Percentiles rank a stretch among this genome's conserved stretches.
Conservation (phyloP, 2,113 vertebrate species). For the Plecotus auritus region DNA sequence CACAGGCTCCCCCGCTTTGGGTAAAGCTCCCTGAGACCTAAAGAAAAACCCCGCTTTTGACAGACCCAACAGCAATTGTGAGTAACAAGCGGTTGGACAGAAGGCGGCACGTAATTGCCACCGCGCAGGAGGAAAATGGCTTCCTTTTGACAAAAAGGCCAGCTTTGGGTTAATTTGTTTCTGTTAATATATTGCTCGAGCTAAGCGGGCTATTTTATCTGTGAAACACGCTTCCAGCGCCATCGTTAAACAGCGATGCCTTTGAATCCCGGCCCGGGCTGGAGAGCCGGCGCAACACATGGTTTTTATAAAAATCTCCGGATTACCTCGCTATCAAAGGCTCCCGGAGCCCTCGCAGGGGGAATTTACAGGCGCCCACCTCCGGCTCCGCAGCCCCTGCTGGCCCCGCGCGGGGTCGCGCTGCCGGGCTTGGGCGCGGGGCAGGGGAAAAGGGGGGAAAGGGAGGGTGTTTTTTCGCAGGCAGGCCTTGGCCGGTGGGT, state of each 20-base stretch:
- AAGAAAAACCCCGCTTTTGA: slow-evolving; percentile 74
- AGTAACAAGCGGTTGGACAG: slow-evolving; percentile 79
- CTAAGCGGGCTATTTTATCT: slow-evolving; percentile 82
- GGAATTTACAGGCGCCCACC: slow-evolving; percentile 82
- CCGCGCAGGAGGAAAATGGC: slow-evolving; percentile 79
- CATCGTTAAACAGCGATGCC: slow-evolving; percentile 81
- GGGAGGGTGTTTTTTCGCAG: slow-evolving; percentile 61
- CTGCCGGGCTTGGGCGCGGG: slow-evolving; percentile 59
- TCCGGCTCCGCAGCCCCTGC: slow-evolving; percentile 77
- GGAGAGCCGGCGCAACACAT: slow-evolving; percentile 84
- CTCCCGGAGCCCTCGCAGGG: slow-evolving; percentile 74
- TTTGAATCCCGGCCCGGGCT: slow-evolving; percentile 83
- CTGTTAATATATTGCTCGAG: slow-evolving; percentile 84
- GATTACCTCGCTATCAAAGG: slow-evolving; percentile 84
- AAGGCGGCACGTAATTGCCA: slow-evolving; percentile 80
- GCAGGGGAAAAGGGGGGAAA: slow-evolving; percentile 21
- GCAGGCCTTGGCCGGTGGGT: slow-evolving; percentile 87
- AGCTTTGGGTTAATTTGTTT: slow-evolving; percentile 86
- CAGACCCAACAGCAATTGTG: slow-evolving; percentile 81
- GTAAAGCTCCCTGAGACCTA: slow-evolving; percentile 18
- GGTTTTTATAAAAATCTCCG: slow-evolving; percentile 87
- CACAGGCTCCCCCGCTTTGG: slow-evolving; percentile 57
- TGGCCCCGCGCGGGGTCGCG: slow-evolving; percentile 73
- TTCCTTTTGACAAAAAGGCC: slow-evolving; percentile 85
- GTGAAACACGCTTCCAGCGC: slow-evolving; percentile 76